Evolutionary conservation across 2,797 vertebrate species (phyloP), one percentile per base, ranked within the genome.

Genomic region (Sebastiscus albofasciatus): DNA sequence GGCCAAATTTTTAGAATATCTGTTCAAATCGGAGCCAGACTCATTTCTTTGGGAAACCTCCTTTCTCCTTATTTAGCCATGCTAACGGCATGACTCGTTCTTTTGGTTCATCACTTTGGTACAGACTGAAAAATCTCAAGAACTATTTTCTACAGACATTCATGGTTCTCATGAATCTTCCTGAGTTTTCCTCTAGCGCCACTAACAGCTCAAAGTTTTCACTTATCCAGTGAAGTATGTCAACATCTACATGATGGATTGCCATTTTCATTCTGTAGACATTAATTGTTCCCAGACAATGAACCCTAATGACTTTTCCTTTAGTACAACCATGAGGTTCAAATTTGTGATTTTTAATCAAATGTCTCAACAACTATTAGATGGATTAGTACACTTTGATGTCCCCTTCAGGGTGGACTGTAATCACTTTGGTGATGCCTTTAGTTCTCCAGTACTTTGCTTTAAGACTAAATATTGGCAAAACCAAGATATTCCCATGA

Each of bases 161-260:
- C 36, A 0, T 39, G 36, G 36, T 39, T 39, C 0, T 39, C 36
- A 39, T 39, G 36, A 39, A 39, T 39, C 36, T 39, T 39, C 2
- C 36, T 39, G 42, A 49, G 42, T 49, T 49, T 49, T 20, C 46
- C 46, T 49, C 18, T 49, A 49, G 18, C 8, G 46, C 0, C 46
- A 49, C 46, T 0, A 20, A 49, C 16, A 46, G 3, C 0, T 46
- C 0, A 7, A 46, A 1, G 42, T 18, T 46, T 46, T 46, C 42
- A 0, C 42, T 46, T 46, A 46, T 46, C 6, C 42, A 46, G 42
- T 7, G 46, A 52, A 52, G 0, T 52, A 52, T 0, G 46, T 52
- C 0, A 20, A 20, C 18, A 18, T 46, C 42, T 46, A 46, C 16
- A 20, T 20, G 16, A 52, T 52, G 46, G 8, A 52, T 52, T 20